phyloP scores from a whole-genome alignment of 2,797 vertebrate genomes.

The Forpus xanthops region DNA sequence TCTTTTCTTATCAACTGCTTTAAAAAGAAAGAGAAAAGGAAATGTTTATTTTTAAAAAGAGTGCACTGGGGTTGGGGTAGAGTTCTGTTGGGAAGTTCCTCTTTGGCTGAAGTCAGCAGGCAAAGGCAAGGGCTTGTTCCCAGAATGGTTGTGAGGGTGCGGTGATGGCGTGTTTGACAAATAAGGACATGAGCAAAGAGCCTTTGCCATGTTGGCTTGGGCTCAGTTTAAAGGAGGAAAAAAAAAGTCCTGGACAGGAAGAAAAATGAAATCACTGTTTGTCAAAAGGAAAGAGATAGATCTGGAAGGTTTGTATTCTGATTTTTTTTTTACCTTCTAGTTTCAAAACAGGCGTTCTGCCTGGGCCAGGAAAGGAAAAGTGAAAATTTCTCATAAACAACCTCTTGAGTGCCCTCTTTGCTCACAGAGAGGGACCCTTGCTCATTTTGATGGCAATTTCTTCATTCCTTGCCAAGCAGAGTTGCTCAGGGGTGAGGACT shows the following conservation, averaged over 20 bases:
- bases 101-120: neutral
- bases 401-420: neutral
- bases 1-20: neutral
- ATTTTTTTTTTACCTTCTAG: conserved; percentile 38
- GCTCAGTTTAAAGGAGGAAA: conserved; percentile 57
- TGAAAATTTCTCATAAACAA: neutral
- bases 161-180: conserved; percentile 61
- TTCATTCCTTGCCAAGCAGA: neutral
- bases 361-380: neutral
- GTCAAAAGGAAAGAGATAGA: conserved; percentile 66
- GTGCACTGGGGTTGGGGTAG: neutral
- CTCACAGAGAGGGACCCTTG: neutral
- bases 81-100: conserved; percentile 33
- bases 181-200: conserved; percentile 72
- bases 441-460: neutral
- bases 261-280: conserved; percentile 61
- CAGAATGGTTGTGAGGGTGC: conserved; percentile 38
- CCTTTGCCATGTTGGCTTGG: conserved; percentile 68
- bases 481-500: neutral
- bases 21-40: neutral
- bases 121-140: conserved; percentile 19
- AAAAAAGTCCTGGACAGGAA: conserved; percentile 40
- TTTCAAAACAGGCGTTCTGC: conserved; percentile 15
- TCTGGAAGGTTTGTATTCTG: neutral
- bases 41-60: neutral